These are phyloP conservation scores for Gallinago media DNA, from an alignment of 2,113 vertebrate genomes.

Conservation along the genomic window DNA sequence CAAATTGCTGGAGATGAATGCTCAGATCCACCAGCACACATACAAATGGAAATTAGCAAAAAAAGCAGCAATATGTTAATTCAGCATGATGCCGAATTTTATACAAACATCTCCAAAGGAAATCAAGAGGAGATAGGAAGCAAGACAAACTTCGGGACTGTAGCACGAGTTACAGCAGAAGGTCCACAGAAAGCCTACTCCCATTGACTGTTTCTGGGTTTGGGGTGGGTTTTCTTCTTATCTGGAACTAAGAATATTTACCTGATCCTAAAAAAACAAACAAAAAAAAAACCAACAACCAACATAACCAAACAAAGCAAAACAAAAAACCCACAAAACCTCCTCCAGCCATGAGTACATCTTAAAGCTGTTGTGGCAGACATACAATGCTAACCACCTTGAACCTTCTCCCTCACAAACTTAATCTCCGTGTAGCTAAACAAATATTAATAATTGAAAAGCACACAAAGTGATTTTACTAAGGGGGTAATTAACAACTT, in stretches of 20 bases:
- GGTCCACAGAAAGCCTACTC: not conserved
- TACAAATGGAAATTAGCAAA: constrained; percentile 1
- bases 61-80: not conserved
- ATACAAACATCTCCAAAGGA: not conserved
- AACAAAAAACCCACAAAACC: not conserved
- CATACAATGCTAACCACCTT: not conserved
- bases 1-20: not conserved
- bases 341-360: not conserved
- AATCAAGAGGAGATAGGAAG: not conserved
- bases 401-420: not conserved
- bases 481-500: constrained; percentile 19
- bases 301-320: not conserved
- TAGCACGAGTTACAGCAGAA: not conserved
- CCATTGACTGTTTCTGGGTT: not conserved
- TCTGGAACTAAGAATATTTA: not conserved
- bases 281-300: not conserved
- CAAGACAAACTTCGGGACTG: not conserved
- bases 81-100: not conserved
- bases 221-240: not conserved
- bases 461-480: constrained; percentile 24
- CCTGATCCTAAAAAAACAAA: not conserved
- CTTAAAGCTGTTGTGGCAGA: not conserved
- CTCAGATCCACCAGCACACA: not conserved
- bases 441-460: constrained; percentile 40
- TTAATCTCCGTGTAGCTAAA: not conserved